These are phyloP conservation scores for Thryonomys swinderianus DNA, from an alignment of 2,113 vertebrate genomes.

Conservation along the genomic window DNA sequence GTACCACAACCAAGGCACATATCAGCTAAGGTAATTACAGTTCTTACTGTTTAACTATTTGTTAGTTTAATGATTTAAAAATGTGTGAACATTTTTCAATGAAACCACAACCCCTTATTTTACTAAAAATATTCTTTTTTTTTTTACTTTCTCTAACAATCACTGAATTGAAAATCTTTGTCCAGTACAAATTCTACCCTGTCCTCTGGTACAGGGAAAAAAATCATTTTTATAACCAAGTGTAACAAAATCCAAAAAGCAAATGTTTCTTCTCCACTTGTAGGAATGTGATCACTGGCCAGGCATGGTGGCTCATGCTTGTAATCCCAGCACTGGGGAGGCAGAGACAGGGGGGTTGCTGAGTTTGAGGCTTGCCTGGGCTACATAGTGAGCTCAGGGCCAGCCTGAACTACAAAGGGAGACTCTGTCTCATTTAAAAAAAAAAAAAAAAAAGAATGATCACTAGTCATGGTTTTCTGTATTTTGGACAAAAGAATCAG, in stretches of 20 bases:
- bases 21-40: not conserved
- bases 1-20: not conserved
- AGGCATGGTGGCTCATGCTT: too few species aligned
- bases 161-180: not conserved
- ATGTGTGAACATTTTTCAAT: not conserved
- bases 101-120: not conserved
- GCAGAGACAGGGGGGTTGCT: too few species aligned
- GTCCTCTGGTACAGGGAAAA: not conserved
- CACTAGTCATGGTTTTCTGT: not conserved
- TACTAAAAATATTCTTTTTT: not conserved
- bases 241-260: too few species aligned
- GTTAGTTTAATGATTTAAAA: not conserved
- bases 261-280: not conserved
- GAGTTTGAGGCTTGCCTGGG: too few species aligned
- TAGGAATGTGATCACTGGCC: not conserved
- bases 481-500: not conserved
- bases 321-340: too few species aligned
- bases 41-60: not conserved
- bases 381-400: too few species aligned
- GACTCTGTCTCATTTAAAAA: too few species aligned
- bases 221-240: not conserved
- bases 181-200: not conserved
- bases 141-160: not conserved
- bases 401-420: too few species aligned
- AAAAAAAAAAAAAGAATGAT: too few species aligned